A percentile compares a stretch with the other conserved stretches of the same genome.
Conservation (phyloP, 2,113 vertebrate genomes). For the Semnornis frantzii region DNA sequence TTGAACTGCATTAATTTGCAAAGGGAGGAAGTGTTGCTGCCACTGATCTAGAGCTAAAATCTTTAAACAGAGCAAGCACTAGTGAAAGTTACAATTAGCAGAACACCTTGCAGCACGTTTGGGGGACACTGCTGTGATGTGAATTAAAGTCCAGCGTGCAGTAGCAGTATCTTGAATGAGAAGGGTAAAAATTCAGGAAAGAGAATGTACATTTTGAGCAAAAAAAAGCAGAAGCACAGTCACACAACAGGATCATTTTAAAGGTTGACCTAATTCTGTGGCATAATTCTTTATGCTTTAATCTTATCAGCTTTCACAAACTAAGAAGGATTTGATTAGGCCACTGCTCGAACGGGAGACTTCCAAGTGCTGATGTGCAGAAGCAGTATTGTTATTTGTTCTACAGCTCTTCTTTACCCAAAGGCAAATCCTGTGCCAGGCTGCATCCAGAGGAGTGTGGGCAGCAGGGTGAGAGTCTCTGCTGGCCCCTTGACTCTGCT, state of each 20-base stretch:
- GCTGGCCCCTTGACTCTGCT: too few relatives aligned
- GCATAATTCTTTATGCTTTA: conserved; percentile 43
- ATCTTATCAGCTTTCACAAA: conserved; percentile 37
- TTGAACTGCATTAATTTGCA: neutral
- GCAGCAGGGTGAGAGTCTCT: too few relatives aligned
- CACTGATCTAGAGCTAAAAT: neutral
- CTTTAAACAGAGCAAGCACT: neutral
- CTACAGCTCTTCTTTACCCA: neutral
- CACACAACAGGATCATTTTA: conserved; percentile 6
- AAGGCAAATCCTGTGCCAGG: neutral
- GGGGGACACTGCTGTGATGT: neutral
- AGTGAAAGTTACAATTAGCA: neutral
- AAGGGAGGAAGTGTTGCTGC: neutral
- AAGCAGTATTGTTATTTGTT: neutral
- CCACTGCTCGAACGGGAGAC: neutral
- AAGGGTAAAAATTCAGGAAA: neutral
- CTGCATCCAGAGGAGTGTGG: too few relatives aligned
- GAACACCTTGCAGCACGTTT: neutral
- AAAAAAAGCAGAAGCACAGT: neutral
- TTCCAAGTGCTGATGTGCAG: conserved; percentile 17
- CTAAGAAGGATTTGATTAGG: conserved; percentile 57
- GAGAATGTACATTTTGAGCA: neutral
- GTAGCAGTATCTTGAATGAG: neutral
- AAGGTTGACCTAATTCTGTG: conserved; percentile 37
- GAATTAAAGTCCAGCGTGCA: neutral